phyloP scores from a whole-genome alignment of 2,113 vertebrate genomes.

The Ammodytes marinus region DNA sequence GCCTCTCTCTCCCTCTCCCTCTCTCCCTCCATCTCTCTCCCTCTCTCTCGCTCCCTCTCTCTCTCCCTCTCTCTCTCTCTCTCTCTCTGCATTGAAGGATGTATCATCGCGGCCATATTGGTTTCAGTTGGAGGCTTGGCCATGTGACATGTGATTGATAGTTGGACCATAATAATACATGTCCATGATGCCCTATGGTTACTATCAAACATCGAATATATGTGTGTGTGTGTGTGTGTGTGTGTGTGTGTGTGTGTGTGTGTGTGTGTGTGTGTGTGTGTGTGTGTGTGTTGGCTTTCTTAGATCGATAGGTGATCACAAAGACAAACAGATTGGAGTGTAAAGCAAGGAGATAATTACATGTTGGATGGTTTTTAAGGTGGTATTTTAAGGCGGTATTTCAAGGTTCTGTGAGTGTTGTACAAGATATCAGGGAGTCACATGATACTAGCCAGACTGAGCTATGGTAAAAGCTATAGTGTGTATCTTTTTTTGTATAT shows the following conservation, averaged over 20 bases:
- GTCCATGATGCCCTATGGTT: conserved; percentile 25
- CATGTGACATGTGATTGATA: conserved; percentile 44
- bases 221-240: too few species aligned
- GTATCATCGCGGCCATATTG: conserved; percentile 46
- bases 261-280: too few species aligned
- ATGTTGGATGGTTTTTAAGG: not conserved
- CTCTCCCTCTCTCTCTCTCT: too few species aligned
- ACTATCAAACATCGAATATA: conserved; percentile 52
- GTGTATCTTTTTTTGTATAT: too few species aligned
- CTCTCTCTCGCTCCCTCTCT: too few species aligned
- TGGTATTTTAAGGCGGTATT: not conserved
- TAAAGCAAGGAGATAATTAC: conserved; percentile 39
- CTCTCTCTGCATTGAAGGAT: conserved; percentile 46
- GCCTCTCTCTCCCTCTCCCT: too few species aligned
- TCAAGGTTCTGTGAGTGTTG: not conserved
- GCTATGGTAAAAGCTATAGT: too few species aligned
- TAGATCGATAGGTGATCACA: conserved; percentile 45
- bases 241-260: too few species aligned
- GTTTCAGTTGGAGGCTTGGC: conserved; percentile 51
- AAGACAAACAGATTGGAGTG: conserved; percentile 45
- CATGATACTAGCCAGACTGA: not conserved
- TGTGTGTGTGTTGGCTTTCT: conserved; percentile 26
- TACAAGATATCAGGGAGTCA: not conserved
- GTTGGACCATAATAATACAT: conserved; percentile 47
- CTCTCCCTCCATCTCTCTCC: too few species aligned